phyloP scores from a whole-genome alignment of 1,140 invertebrate species.

The Anoplolepis gracilipes region DNA sequence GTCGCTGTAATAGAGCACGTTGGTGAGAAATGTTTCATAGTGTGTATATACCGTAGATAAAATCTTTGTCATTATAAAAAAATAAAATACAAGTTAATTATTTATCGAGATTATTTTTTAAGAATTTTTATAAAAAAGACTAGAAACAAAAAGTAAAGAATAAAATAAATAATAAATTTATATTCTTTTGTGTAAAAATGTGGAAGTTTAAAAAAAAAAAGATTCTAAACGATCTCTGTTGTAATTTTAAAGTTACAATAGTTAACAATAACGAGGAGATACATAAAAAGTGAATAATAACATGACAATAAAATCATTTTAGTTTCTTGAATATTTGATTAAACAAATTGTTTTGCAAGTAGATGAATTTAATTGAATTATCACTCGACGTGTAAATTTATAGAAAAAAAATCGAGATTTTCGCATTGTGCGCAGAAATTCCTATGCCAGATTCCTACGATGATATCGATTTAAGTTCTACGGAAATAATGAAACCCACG shows the following conservation, averaged over 20 bases:
- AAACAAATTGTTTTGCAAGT: conserved; percentile 1
- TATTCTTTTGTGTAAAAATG: background rate
- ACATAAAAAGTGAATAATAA: background rate
- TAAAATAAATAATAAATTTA: background rate
- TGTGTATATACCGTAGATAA: background rate
- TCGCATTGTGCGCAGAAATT: conserved; percentile 51
- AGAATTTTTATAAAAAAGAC: too few relatives aligned
- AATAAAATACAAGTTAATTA: background rate
- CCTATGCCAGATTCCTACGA: conserved; percentile 78
- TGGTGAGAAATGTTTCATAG: conserved; percentile 67
- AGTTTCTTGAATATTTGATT: background rate
- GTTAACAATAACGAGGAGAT: background rate
- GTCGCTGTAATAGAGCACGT: conserved; percentile 59
- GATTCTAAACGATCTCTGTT: background rate
- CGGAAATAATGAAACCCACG: conserved; percentile 74
- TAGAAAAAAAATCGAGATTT: background rate
- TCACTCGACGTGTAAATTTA: background rate
- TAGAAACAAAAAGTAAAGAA: background rate
- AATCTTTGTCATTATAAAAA: conserved; percentile 6
- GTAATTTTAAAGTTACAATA: background rate
- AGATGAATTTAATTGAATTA: background rate
- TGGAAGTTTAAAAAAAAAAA: background rate
- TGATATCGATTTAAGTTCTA: conserved; percentile 81
- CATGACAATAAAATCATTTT: conserved; percentile 1
- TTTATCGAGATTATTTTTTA: background rate